Base-by-base conservation (phyloP, 2,888 invertebrate genomes). In the Phragmatobia fuliginosa region DNA sequence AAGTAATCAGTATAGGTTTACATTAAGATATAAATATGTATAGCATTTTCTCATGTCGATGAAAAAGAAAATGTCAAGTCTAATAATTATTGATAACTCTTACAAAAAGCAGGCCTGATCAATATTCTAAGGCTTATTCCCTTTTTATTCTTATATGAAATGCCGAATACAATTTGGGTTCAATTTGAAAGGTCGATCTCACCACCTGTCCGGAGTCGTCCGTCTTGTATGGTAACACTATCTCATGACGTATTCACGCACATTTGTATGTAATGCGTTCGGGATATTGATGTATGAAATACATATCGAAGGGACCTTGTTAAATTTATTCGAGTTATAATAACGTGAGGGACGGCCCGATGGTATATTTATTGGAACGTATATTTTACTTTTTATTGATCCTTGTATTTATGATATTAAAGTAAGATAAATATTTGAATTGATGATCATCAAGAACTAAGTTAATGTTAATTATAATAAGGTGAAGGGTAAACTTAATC, bases 241-340 rank as follows among this genome's bases (percentile, higher is more conserved):
- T 82, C 73, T 74, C 59, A 66, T 78, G 79, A 79, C 70, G 80
- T 83, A 83, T 83, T 78, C 75, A 74, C 77, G 68, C 70, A 83
- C 79, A 76, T 80, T 81, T 78, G 75, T 80, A 81, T 76, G 78
- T 78, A 82, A 85, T 78, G 76, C 73, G 71, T 81, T 75, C 66
- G 66, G 72, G 77, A 77, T 84, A 85, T 83, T 81, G 79, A 81
- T 83, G 78, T 76, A 85, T 74, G 83, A 77, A 79, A 84, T 80
- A 77, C 70, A 78, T 71, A 76, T 75, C 71, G 73, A 77, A 84
- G 82, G 78, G 79, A 76, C 77, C 76, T 79, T 79, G 81, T 80
- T 79, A 78, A 83, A 83, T 84, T 83, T 84, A 83, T 82, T 83
- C 71, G 78, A 78, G 78, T 83, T 77, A 76, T 79, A 68, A 78